Base-by-base conservation (phyloP, 1,140 invertebrate species). In the Tetraneura akinire region DNA sequence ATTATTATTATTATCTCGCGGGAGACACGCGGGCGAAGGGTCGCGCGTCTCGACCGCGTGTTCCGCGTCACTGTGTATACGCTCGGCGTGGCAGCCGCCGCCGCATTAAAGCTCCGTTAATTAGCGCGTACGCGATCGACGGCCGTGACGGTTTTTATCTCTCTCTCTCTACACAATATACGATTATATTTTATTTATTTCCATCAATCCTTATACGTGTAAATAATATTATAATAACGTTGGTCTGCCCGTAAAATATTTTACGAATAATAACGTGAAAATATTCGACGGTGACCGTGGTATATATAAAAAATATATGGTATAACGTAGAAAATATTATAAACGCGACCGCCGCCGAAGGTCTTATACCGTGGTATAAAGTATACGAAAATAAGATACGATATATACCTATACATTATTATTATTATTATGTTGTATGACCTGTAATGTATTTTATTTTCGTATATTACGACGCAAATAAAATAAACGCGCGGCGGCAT, bases 141-240 rank as follows among this genome's bases (percentile, higher is more conserved):
- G 73, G 73, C 73, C 73, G 73, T 76, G 73, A 76, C 73, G 73
- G 26, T 37, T 68, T 68, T 8, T 53, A n/a, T 21, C 47, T 42
- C 57, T 76, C 53, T 57, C 73, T 51, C 51, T 53, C 73, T 76
- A 76, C n/a, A n/a, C n/a, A n/a, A n/a, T n/a, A n/a, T n/a, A n/a
- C n/a, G n/a, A n/a, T n/a, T n/a, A n/a, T n/a, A n/a, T n/a, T n/a
- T n/a, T n/a, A n/a, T n/a, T n/a, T n/a, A n/a, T n/a, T n/a, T n/a
- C n/a, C n/a, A n/a, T n/a, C n/a, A n/a, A n/a, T n/a, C n/a, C n/a
- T n/a, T n/a, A n/a, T n/a, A n/a, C n/a, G n/a, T n/a, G n/a, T n/a
- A n/a, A n/a, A n/a, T n/a, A n/a, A n/a, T n/a, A n/a, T n/a, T n/a
- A n/a, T n/a, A n/a, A n/a, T n/a, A n/a, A n/a, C n/a, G n/a, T n/a